Evolutionary conservation across 2,888 invertebrate genomes (phyloP), one percentile per base, ranked within the genome.

Genomic region (Brachyptera risi): DNA sequence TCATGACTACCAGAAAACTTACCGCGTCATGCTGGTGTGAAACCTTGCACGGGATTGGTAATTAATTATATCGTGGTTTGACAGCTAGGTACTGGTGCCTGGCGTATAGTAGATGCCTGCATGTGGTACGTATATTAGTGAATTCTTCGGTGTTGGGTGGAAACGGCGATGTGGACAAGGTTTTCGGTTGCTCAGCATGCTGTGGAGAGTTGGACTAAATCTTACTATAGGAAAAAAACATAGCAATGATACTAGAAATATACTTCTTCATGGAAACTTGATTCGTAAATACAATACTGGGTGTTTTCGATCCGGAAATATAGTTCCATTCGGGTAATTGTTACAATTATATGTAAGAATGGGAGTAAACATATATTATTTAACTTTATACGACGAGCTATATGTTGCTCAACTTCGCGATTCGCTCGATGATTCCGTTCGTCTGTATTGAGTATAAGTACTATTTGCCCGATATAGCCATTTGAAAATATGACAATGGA

Each of bases 61-160:
- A 61, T 61, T 61, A 61, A 61, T 61, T 44, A 61, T 47, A 19
- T 19, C 11, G 17, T 40, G 54, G 51, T 5, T 44, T 50, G 61
- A 50, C 58, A 50, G 50, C 54, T 4, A 4, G 40, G 4, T 31
- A 19, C 47, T 44, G 44, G 47, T 58, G 58, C 58, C 44, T 58
- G 58, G 37, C 47, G 58, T 47, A 44, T 7, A 31, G 38, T 19
- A 31, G 21, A 19, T 58, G 58, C 47, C 58, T 58, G 58, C 58
- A 58, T 58, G 58, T 47, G 58, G 58, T 47, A 44, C 19, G 31
- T 7, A 31, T 31, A 31, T 31, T 31, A 31, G 31, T 7, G 31
- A 31, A 31, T 31, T 31, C 31, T 31, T 31, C 11, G 31, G 31
- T 31, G 7, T 31, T 31, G 31, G 31, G 31, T 31, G 31, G 31